phyloP scores from a whole-genome alignment of 2,113 vertebrate species.

The Urocolius indicus region DNA sequence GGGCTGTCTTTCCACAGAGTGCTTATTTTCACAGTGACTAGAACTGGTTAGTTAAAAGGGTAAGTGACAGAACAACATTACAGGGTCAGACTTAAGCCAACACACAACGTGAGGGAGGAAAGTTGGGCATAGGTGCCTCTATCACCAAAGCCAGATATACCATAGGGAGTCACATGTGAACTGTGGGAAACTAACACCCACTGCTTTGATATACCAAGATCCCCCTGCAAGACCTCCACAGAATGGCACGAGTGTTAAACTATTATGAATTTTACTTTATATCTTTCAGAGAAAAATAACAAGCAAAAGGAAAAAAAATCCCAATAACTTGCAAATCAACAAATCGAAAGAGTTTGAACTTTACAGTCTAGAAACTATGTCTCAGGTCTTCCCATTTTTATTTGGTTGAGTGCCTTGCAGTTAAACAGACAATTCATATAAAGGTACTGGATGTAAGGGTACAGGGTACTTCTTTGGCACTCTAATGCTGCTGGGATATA shows the following conservation, averaged over 20 bases:
- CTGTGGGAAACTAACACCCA: not conserved
- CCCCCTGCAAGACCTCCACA: accelerated
- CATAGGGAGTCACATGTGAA: not conserved
- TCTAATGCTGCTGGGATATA: not conserved
- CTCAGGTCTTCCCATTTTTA: not conserved
- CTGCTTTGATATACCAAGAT: not conserved
- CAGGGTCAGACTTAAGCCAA: not conserved
- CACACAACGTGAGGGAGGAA: not conserved
- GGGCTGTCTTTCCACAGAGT: not conserved
- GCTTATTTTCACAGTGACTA: not conserved
- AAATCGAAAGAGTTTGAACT: not conserved
- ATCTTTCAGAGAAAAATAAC: not conserved
- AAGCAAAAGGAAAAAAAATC: not conserved
- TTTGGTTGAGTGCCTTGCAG: not conserved
- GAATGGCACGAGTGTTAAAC: not conserved
- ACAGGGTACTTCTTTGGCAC: not conserved
- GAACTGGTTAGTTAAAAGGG: constrained; percentile 1
- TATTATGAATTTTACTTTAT: not conserved
- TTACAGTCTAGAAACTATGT: not conserved
- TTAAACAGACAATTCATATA: not conserved
- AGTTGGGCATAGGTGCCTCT: not conserved
- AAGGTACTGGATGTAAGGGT: not conserved
- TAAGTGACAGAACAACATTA: not conserved
- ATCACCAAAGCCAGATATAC: not conserved
- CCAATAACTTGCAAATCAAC: not conserved